Percentiles rank a stretch among this genome's conserved stretches.
Conservation (phyloP, 2,797 vertebrate genomes). For the Chelon auratus region DNA sequence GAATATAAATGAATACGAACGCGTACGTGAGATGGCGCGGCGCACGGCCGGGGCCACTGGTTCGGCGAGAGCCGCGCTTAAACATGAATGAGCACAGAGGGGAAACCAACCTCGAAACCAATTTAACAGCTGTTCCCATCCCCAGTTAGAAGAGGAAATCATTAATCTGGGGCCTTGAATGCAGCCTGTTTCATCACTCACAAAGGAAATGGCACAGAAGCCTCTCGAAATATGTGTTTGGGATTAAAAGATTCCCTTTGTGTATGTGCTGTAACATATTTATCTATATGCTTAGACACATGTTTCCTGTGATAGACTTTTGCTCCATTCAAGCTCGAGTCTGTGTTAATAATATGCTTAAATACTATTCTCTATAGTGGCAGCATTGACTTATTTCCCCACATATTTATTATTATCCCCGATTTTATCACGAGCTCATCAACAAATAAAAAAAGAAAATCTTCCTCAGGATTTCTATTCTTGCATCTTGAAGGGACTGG, state of each 20-base stretch:
- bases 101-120: not conserved
- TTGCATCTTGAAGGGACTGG: constrained; percentile 8
- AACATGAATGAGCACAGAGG: not conserved
- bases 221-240: no score
- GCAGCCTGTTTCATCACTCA: not conserved
- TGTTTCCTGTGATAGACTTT: no score
- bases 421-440: constrained; percentile 1
- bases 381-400: not conserved
- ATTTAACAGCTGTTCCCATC: constrained; percentile 4
- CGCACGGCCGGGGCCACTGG: no score
- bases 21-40: not conserved
- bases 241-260: no score
- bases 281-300: no score
- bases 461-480: constrained; percentile 29
- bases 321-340: not conserved
- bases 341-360: not conserved
- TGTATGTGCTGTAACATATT: not conserved
- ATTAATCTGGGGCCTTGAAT: not conserved
- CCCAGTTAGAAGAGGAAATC: not conserved
- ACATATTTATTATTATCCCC: not conserved
- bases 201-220: not conserved
- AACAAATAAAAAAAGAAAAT: not conserved
- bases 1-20: constrained; percentile 24
- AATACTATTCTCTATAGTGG: not conserved
- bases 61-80: no score